Evolutionary conservation across 2,113 vertebrate species (phyloP).

Genomic region (Sturnira hondurensis): DNA sequence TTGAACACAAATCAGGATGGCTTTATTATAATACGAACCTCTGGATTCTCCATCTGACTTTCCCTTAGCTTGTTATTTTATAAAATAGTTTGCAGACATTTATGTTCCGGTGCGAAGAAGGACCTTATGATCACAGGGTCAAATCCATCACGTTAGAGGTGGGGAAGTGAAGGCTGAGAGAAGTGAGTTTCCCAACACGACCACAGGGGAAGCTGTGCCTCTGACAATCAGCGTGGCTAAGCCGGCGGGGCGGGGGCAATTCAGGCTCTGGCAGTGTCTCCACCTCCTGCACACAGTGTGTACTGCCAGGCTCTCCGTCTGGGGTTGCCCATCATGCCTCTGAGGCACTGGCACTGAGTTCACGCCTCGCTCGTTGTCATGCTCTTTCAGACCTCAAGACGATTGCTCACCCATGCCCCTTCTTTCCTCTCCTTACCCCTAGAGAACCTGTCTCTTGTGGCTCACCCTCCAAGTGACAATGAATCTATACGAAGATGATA

Average conservation of each 20-base stretch:
- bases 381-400: neutral
- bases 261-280: neutral
- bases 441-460: neutral
- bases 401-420: fast-evolving
- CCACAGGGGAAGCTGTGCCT: neutral
- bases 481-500: neutral
- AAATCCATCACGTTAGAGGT: neutral
- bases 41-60: neutral
- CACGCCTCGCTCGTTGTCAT: neutral
- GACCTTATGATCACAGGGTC: neutral
- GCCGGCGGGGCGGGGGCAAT: too few relatives aligned
- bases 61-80: neutral
- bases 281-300: neutral
- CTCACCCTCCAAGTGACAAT: neutral
- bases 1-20: neutral
- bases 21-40: neutral
- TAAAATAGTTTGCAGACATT: neutral
- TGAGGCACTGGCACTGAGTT: neutral
- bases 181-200: neutral
- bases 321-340: neutral
- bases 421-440: neutral
- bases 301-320: neutral
- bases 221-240: neutral
- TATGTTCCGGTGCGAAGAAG: neutral
- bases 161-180: neutral